phyloP scores from a whole-genome alignment of 2,113 vertebrate species.

The Larimichthys polyactis region DNA sequence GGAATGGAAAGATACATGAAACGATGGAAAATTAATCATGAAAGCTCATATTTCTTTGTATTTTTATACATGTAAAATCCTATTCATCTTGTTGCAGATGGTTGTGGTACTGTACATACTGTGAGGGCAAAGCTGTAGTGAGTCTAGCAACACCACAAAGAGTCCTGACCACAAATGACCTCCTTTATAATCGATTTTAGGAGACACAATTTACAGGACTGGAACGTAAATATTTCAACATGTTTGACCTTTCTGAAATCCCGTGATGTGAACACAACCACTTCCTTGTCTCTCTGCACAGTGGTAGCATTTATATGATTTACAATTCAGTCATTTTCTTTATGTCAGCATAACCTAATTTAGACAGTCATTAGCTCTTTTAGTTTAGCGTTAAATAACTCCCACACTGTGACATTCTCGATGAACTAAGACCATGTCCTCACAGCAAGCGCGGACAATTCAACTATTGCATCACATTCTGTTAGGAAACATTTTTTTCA shows the following conservation, averaged over 20 bases:
- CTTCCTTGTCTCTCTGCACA: neutral
- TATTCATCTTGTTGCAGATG: neutral
- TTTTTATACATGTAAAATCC: neutral
- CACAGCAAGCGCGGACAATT: neutral
- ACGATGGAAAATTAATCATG: neutral
- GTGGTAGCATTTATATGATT: conserved; percentile 47
- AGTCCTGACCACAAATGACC: neutral
- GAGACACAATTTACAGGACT: neutral
- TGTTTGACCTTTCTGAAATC: neutral
- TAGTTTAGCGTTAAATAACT: conserved; percentile 33
- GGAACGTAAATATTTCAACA: neutral
- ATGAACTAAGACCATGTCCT: neutral
- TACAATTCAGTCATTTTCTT: conserved; percentile 8
- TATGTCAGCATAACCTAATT: conserved; percentile 48
- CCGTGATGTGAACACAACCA: neutral
- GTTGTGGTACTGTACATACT: neutral
- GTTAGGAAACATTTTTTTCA: no score
- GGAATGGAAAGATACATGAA: neutral
- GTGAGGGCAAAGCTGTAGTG: neutral
- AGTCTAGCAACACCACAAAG: neutral
- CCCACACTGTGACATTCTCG: conserved; percentile 14
- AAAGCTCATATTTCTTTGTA: neutral
- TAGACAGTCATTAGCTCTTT: neutral
- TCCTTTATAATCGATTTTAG: neutral
- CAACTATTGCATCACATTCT: no score